Conservation (phyloP, 2,113 vertebrate genomes). For the Leptobrachium ailaonicum region DNA sequence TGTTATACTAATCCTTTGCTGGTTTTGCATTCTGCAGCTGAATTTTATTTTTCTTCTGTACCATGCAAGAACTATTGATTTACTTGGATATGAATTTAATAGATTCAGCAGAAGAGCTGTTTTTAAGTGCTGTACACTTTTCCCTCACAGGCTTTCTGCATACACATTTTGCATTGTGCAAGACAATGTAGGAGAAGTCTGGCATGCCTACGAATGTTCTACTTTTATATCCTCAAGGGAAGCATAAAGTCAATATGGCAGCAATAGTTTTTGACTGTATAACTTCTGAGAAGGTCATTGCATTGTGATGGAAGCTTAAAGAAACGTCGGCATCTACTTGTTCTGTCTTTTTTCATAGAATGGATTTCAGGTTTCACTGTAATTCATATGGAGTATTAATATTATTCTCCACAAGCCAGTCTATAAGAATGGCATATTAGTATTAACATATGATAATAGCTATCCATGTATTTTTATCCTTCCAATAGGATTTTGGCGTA, state of each 20-base stretch:
- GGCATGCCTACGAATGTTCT: conserved; percentile 40
- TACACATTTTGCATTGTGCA: conserved; percentile 27
- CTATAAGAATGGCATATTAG: too few relatives aligned
- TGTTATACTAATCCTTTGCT: conserved; percentile 40
- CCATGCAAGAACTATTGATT: conserved; percentile 42
- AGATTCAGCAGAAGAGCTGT: conserved; percentile 31
- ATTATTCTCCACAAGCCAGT: too few relatives aligned
- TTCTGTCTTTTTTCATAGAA: background rate
- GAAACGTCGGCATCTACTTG: conserved; percentile 8
- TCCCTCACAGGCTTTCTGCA: conserved; percentile 31
- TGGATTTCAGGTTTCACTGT: background rate
- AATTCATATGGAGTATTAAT: background rate
- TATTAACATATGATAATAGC: too few relatives aligned
- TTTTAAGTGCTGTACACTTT: conserved; percentile 32
- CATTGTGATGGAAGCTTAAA: conserved; percentile 20
- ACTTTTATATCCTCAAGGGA: conserved; percentile 37
- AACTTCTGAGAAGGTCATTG: conserved; percentile 46
- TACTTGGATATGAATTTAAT: conserved; percentile 46
- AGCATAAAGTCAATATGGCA: conserved; percentile 46
- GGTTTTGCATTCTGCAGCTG: conserved; percentile 25
- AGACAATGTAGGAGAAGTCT: conserved; percentile 37
- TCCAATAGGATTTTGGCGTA: too few relatives aligned
- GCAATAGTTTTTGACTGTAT: conserved; percentile 39
- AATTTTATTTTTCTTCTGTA: conserved; percentile 39
- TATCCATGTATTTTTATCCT: too few relatives aligned